Conservation (phyloP, 2,797 vertebrate species). For the Cetoscarus ocellatus region DNA sequence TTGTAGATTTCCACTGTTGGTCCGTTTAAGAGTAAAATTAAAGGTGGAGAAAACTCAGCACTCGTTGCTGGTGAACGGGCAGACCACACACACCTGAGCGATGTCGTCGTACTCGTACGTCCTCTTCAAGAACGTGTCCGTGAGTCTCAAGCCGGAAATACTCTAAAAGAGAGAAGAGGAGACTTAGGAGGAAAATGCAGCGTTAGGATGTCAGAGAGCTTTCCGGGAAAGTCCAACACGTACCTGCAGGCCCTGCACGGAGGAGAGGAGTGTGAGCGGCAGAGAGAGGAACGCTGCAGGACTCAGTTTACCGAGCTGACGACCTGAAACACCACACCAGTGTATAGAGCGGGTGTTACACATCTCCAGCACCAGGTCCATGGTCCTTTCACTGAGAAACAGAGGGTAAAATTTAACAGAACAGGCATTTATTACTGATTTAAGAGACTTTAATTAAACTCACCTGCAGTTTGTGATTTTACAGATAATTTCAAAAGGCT, state of each 20-base stretch:
- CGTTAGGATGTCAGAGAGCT: accelerated
- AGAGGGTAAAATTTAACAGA: not conserved
- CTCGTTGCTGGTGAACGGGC: slow-evolving; percentile 88
- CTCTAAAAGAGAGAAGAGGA: slow-evolving; percentile 83
- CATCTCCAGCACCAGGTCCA: slow-evolving; percentile 98
- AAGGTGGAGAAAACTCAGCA: slow-evolving; percentile 62
- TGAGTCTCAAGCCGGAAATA: slow-evolving; percentile 95
- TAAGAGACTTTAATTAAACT: slow-evolving; percentile 33
- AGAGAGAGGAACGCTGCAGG: slow-evolving; percentile 93
- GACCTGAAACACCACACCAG: slow-evolving; percentile 97
- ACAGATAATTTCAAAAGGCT: slow-evolving; percentile 96
- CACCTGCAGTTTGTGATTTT: slow-evolving; percentile 99
- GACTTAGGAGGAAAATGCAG: accelerated
- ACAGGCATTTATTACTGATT: not conserved
- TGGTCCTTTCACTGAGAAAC: slow-evolving; percentile 93
- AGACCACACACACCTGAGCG: slow-evolving; percentile 97
- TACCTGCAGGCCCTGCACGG: slow-evolving; percentile 97
- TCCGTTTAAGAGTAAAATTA: slow-evolving; percentile 74
- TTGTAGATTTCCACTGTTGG: slow-evolving; percentile 77
- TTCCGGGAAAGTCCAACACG: not conserved
- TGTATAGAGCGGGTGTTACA: slow-evolving; percentile 95
- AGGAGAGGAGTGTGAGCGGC: slow-evolving; percentile 92
- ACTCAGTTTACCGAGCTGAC: slow-evolving; percentile 94
- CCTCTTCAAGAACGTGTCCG: slow-evolving; percentile 97
- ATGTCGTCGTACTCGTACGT: slow-evolving; percentile 99